Percentiles rank a stretch among this genome's conserved stretches.
Conservation (phyloP, 2,888 invertebrate genomes). For the Noctuana brunneofusca region DNA sequence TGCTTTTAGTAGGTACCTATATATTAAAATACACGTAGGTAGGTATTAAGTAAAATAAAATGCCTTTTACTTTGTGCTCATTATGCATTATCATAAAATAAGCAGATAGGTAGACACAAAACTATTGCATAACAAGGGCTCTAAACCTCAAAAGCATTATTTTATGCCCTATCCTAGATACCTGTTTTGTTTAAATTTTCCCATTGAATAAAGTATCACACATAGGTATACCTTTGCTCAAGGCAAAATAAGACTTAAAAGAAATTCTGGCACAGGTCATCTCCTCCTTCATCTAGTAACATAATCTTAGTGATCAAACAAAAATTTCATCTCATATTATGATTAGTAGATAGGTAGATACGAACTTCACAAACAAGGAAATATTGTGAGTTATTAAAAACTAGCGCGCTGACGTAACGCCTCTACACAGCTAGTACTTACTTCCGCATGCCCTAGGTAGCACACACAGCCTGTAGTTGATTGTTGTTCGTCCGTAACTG, state of each 20-base stretch:
- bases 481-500: slow-evolving; percentile 1
- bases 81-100: neutral
- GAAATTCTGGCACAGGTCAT: neutral
- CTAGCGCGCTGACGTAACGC: slow-evolving; percentile 78
- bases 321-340: slow-evolving; percentile 20
- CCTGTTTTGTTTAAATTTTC: neutral
- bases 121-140: no score
- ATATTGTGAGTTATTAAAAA: slow-evolving; percentile 78
- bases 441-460: slow-evolving; percentile 74
- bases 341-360: slow-evolving; percentile 24
- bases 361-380: slow-evolving; percentile 69
- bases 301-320: no score
- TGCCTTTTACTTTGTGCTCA: slow-evolving; percentile 23
- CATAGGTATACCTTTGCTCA: neutral
- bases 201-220: neutral
- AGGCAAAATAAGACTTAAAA: neutral
- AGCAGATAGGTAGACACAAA: neutral
- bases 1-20: slow-evolving; percentile 19
- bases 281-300: neutral
- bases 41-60: slow-evolving; percentile 14
- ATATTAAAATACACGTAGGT: slow-evolving; percentile 37
- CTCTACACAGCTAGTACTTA: slow-evolving; percentile 65
- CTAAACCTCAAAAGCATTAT: neutral
- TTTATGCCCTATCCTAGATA: neutral
- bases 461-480: slow-evolving; percentile 30